Percentiles rank a stretch among this genome's conserved stretches.
Evolutionary conservation across 2,113 vertebrate species (phyloP).

Genomic region (Sapajus apella): DNA sequence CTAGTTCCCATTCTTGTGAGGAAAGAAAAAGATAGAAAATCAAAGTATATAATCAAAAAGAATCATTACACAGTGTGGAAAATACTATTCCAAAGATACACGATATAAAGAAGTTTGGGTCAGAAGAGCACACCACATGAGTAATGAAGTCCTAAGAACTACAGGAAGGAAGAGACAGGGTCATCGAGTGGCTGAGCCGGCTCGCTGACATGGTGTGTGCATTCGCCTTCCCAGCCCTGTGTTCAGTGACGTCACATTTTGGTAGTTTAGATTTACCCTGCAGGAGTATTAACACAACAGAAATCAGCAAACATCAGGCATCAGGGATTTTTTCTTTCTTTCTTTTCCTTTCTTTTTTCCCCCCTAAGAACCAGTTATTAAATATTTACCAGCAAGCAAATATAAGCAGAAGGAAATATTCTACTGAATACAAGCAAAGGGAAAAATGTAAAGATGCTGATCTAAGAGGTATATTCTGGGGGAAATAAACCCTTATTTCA

Average conservation of each 20-base stretch:
- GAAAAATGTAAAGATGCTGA: not conserved
- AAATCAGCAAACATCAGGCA: not conserved
- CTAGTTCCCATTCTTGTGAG: no score
- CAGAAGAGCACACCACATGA: not conserved
- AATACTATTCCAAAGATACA: not conserved
- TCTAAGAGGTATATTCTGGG: not conserved
- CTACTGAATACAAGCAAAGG: not conserved
- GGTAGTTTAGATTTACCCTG: not conserved
- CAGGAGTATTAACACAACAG: not conserved
- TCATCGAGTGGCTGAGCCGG: accelerated
- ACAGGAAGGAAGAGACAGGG: not conserved
- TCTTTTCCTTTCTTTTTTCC: not conserved
- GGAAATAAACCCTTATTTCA: not conserved
- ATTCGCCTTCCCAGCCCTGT: accelerated
- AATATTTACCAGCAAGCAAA: not conserved
- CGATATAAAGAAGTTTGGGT: not conserved
- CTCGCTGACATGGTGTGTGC: accelerated
- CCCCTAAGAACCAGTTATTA: not conserved
- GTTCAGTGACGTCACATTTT: not conserved
- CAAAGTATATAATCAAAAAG: accelerated
- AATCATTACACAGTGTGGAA: not conserved
- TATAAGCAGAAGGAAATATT: not conserved
- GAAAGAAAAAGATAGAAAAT: not conserved
- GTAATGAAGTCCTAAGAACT: no score
- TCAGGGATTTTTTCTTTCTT: not conserved